These are phyloP conservation scores for Rhynchomys soricoides DNA, from an alignment of 2,113 vertebrate species.

Conservation along the genomic window DNA sequence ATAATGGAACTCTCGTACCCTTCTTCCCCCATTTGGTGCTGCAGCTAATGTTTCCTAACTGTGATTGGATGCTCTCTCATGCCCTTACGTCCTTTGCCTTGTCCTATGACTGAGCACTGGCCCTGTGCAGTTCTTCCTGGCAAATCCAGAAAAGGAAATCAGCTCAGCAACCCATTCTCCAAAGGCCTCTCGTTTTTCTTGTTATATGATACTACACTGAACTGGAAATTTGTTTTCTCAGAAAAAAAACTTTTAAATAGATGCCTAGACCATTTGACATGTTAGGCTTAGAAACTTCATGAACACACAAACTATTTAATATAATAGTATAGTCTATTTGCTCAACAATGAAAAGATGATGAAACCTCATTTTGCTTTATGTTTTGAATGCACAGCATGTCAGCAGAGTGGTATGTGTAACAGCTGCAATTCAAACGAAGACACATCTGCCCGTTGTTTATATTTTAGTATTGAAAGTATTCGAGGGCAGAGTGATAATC, in stretches of 20 bases:
- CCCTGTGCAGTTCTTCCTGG: background rate
- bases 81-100: background rate
- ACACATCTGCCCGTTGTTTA: constrained; percentile 54
- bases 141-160: background rate
- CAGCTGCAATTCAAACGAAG: constrained; percentile 63
- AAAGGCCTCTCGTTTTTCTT: background rate
- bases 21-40: background rate
- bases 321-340: background rate
- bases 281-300: constrained; percentile 3
- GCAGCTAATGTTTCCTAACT: constrained; percentile 31
- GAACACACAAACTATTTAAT: background rate
- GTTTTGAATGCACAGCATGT: constrained; percentile 31
- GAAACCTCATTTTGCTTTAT: constrained; percentile 33
- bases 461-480: constrained; percentile 45
- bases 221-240: background rate
- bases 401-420: constrained; percentile 28
- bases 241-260: constrained; percentile 26
- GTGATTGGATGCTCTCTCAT: background rate
- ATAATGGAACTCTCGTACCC: background rate
- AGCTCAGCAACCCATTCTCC: background rate
- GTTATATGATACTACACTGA: constrained; percentile 21
- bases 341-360: constrained; percentile 34
- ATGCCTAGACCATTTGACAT: background rate
- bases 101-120: background rate
- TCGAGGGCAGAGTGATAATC: constrained; percentile 38